These are phyloP conservation scores for Typhlomys cinereus DNA, from an alignment of 2,113 vertebrate species.

Conservation along the genomic window DNA sequence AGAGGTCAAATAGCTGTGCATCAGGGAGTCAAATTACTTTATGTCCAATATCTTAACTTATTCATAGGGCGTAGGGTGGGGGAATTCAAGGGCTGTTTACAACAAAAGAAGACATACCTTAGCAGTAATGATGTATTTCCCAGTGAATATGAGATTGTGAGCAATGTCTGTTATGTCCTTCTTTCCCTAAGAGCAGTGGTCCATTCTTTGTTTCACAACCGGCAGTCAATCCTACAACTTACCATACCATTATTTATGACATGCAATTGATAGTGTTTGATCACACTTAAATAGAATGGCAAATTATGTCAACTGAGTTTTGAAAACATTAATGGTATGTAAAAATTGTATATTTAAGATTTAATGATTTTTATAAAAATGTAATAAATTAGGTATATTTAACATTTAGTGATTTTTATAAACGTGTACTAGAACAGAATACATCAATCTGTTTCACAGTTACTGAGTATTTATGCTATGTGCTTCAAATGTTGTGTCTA, in stretches of 20 bases:
- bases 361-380: not conserved
- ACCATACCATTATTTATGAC: not conserved
- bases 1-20: not conserved
- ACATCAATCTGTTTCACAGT: not conserved
- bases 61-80: not conserved
- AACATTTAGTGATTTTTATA: not conserved
- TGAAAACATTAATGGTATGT: not conserved
- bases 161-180: not conserved
- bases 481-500: slow-evolving; percentile 28
- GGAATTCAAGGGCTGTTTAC: not conserved
- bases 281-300: not conserved
- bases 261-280: not conserved
- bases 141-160: not conserved
- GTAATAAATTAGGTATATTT: slow-evolving; percentile 7
- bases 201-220: not conserved
- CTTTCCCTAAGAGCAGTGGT: no score
- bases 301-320: not conserved
- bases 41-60: not conserved
- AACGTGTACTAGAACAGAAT: not conserved
- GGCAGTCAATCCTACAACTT: not conserved
- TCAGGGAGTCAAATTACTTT: not conserved
- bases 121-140: not conserved
- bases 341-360: not conserved
- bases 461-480: not conserved
- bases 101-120: not conserved